A percentile compares a stretch with the other conserved stretches of the same genome.
Conservation (phyloP, 2,888 invertebrate species). For the Lasius platythorax region DNA sequence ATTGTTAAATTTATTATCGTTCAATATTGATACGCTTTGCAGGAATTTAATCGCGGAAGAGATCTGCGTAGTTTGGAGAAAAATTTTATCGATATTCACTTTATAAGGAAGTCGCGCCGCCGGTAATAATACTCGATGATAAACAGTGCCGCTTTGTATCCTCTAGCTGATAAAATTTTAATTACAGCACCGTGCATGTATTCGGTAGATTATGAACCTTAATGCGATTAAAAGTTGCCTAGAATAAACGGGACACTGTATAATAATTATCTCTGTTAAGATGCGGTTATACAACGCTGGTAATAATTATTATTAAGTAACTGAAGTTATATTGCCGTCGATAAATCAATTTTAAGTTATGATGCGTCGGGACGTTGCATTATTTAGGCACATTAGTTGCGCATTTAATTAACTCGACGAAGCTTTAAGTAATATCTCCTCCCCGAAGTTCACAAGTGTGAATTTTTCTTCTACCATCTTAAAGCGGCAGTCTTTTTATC, state of each 20-base stretch:
- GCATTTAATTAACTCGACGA: conserved; percentile 41
- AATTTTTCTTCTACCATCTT: conserved; percentile 28
- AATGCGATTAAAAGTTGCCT: conserved; percentile 64
- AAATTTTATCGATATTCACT: conserved; percentile 52
- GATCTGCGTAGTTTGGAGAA: conserved; percentile 22
- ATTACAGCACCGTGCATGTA: conserved; percentile 57
- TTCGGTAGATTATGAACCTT: conserved; percentile 61
- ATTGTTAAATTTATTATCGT: conserved; percentile 29
- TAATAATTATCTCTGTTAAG: conserved; percentile 61
- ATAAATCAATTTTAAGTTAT: conserved; percentile 50
- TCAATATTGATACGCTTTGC: conserved; percentile 37
- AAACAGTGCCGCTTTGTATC: conserved; percentile 51
- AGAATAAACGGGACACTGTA: conserved; percentile 60
- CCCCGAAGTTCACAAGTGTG: conserved; percentile 1
- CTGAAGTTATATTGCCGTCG: conserved; percentile 43
- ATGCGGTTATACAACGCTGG: conserved; percentile 51
- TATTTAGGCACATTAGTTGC: conserved; percentile 50
- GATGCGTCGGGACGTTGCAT: conserved; percentile 42
- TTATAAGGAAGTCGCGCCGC: conserved; percentile 42
- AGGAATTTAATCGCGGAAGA: conserved; percentile 41
- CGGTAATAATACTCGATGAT: conserved; percentile 51
- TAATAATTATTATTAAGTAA: conserved; percentile 56
- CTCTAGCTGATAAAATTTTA: conserved; percentile 61
- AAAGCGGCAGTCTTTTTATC: conserved; percentile 26
- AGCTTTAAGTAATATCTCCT: conserved; percentile 36